Conservation (phyloP, 2,888 invertebrate genomes). For the Synanthedon tipuliformis region DNA sequence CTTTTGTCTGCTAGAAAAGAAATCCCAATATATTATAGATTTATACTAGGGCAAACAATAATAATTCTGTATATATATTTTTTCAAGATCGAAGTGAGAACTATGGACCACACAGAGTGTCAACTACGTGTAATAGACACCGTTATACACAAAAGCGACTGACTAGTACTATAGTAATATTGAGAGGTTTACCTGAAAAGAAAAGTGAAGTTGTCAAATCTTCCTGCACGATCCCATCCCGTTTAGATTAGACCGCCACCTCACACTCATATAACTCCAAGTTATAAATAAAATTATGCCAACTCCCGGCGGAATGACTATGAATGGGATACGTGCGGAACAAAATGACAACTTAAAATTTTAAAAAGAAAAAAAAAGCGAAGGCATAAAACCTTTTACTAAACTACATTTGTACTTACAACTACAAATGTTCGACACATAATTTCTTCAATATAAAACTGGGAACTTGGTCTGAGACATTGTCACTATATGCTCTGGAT, state of each 20-base stretch:
- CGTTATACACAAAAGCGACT: neutral
- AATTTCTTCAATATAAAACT: neutral
- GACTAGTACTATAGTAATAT: constrained; percentile 1
- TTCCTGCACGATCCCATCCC: constrained; percentile 64
- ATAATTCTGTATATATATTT: too few species aligned
- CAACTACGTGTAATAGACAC: neutral
- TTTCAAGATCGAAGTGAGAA: too few species aligned
- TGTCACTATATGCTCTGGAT: too few species aligned
- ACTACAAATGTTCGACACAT: constrained; percentile 8
- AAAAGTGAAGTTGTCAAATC: constrained; percentile 45
- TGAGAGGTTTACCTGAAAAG: constrained; percentile 46
- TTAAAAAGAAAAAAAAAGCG: constrained; percentile 33
- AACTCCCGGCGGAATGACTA: constrained; percentile 69
- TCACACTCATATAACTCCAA: constrained; percentile 10
- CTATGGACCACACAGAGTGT: too few species aligned
- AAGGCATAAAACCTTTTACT: constrained; percentile 57
- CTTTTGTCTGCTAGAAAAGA: too few species aligned
- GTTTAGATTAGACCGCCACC: constrained; percentile 57
- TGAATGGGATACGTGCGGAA: constrained; percentile 73
- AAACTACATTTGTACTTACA: constrained; percentile 58
- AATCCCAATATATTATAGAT: too few species aligned
- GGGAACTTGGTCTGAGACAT: too few species aligned
- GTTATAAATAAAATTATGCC: constrained; percentile 31
- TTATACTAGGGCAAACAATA: too few species aligned
- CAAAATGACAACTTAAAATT: constrained; percentile 68